phyloP scores from a whole-genome alignment of 2,113 vertebrate species.

The Oncorhynchus tshawytscha region DNA sequence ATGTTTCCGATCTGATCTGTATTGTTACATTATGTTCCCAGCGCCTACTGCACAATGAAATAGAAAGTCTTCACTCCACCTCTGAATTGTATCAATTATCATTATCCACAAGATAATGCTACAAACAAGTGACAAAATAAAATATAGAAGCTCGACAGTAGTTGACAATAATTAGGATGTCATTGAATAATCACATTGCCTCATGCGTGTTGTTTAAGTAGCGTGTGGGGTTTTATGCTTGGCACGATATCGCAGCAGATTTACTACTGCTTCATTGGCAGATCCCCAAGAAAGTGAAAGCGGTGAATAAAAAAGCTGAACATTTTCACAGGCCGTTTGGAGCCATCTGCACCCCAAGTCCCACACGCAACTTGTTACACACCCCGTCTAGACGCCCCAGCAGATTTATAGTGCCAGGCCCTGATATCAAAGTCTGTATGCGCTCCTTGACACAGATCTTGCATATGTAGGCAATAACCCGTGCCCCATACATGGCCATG shows the following conservation, averaged over 20 bases:
- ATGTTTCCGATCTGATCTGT: background rate
- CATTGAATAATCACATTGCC: background rate
- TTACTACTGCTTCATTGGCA: constrained; percentile 1
- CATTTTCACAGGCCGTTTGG: background rate
- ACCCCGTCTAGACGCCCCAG: constrained; percentile 30
- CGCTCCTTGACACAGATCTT: constrained; percentile 16
- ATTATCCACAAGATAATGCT: background rate
- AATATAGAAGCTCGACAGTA: background rate
- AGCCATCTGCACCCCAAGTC: constrained; percentile 15
- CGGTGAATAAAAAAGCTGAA: background rate
- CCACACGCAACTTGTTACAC: constrained; percentile 10
- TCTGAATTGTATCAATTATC: background rate
- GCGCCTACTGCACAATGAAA: background rate
- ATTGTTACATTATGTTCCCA: background rate
- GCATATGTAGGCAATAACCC: background rate
- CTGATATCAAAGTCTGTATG: constrained; percentile 17
- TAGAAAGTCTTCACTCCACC: background rate
- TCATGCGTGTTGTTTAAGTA: background rate
- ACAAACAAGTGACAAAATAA: background rate
- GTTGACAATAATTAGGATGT: background rate
- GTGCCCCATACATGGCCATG: background rate
- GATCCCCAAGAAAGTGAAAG: background rate
- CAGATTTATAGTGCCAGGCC: constrained; percentile 33
- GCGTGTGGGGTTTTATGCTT: background rate
- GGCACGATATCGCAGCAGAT: background rate